Base-by-base conservation (phyloP, 2,797 vertebrate species). In the Momotus momota region DNA sequence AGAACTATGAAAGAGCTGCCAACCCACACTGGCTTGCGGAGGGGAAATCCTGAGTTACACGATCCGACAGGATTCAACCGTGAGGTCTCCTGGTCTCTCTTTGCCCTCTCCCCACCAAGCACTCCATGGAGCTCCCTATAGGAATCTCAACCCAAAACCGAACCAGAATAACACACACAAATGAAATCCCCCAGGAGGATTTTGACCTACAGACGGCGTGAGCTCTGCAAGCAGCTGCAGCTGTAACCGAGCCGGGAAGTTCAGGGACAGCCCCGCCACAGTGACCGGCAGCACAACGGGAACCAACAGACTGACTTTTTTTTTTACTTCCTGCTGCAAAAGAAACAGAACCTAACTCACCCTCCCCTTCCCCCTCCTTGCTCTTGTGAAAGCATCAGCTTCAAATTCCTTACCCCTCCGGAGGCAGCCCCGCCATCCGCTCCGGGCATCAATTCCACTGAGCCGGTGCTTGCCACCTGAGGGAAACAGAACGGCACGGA, bases 361-460 rank as follows among this genome's bases (percentile, higher is more conserved):
- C 52, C 52, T 54, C 27, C 52, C 52, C 29, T 54, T 18, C 29
- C 52, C 38, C 23, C 41, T 21, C 64, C 21, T 12, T 31, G 7
- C 21, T 11, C 60, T 20, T 21, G 15, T 14, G 8, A 7, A 74
- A 93, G 74, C 51, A 81, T 66, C 41, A 66, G 71, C 57, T 73
- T 62, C 38, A 21, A 31, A 43, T 79, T 72, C 96, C 98, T 98
- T 90, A 98, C 98, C 96, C 95, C 98, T 86, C 96, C 79, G 33
- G 95, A 49, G 4, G 70, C 80, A 81, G 88, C 87, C 84, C 95
- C 73, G 14, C 95, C 61, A 43, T 98, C 97, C 17, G 96, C 69
- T 77, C 88, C 97, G 61, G 90, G 95, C 20, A 86, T 78, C 2
- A 96, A 94, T 35, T 98, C 98, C 70, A 94, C 86, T 0, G 96